These are phyloP conservation scores for Scopus umbretta DNA, from an alignment of 2,113 vertebrate genomes.

Conservation along the genomic window DNA sequence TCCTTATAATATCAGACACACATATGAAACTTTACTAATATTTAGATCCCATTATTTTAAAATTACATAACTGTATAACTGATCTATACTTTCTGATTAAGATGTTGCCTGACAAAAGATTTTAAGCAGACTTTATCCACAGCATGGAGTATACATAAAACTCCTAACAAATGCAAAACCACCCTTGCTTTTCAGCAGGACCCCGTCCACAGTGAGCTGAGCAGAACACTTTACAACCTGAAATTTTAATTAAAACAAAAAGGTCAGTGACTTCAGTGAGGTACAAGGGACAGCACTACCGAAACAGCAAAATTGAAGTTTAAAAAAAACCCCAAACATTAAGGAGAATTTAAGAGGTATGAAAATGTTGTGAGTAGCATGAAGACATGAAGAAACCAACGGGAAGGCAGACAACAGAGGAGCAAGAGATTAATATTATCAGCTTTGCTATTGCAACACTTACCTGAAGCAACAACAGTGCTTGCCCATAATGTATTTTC, in stretches of 20 bases:
- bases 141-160: background rate
- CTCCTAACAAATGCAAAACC: background rate
- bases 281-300: background rate
- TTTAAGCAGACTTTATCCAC: background rate
- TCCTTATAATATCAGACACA: background rate
- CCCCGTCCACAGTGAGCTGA: background rate
- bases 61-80: background rate
- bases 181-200: background rate
- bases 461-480: slow-evolving; percentile 95
- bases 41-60: background rate
- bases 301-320: background rate
- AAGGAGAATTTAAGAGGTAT: background rate
- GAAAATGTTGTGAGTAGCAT: background rate
- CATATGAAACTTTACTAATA: background rate
- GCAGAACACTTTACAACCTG: background rate
- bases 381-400: accelerated
- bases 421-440: background rate
- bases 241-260: background rate
- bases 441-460: background rate
- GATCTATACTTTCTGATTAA: background rate
- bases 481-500: slow-evolving; percentile 97
- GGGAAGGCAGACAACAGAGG: background rate
- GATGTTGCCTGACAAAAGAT: background rate
- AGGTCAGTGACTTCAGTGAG: background rate
- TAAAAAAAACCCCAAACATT: background rate